Percentiles rank a stretch among this genome's conserved stretches.
Evolutionary conservation across 2,113 vertebrate species (phyloP).

Genomic region (Oplegnathus fasciatus): DNA sequence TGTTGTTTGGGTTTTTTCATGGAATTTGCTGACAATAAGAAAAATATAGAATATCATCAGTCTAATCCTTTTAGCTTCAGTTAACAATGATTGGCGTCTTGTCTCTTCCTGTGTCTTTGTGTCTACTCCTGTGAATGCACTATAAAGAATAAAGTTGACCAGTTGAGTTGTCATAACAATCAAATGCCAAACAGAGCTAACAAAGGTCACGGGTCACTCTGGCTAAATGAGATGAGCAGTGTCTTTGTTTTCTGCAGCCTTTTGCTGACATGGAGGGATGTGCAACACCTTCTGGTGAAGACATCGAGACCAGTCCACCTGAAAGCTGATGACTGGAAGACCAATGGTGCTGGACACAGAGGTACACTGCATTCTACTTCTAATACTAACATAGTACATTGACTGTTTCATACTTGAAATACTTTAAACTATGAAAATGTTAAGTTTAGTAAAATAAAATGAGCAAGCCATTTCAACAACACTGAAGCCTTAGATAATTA

Average conservation of each 20-base stretch:
- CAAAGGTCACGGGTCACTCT: neutral
- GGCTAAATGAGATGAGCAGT: neutral
- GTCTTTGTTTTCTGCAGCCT: constrained; percentile 81
- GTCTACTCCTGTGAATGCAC: neutral
- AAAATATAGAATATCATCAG: neutral
- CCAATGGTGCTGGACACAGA: constrained; percentile 90
- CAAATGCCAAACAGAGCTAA: neutral
- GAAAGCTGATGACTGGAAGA: constrained; percentile 92
- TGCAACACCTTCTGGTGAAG: constrained; percentile 93
- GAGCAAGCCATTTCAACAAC: neutral
- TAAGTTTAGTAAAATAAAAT: neutral
- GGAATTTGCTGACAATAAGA: neutral
- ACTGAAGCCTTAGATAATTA: neutral
- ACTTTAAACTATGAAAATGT: neutral
- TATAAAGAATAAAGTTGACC: neutral
- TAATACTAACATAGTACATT: constrained; percentile 20
- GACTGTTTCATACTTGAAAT: neutral
- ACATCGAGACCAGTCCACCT: constrained; percentile 91
- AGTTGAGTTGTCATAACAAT: neutral
- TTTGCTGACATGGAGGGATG: constrained; percentile 92
- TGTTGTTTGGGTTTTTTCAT: neutral
- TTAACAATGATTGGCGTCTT: neutral
- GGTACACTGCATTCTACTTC: constrained; percentile 78
- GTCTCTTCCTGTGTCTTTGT: neutral
- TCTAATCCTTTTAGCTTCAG: neutral